Evolutionary conservation across 2,797 vertebrate species (phyloP).

Genomic region (Sebastes minor): DNA sequence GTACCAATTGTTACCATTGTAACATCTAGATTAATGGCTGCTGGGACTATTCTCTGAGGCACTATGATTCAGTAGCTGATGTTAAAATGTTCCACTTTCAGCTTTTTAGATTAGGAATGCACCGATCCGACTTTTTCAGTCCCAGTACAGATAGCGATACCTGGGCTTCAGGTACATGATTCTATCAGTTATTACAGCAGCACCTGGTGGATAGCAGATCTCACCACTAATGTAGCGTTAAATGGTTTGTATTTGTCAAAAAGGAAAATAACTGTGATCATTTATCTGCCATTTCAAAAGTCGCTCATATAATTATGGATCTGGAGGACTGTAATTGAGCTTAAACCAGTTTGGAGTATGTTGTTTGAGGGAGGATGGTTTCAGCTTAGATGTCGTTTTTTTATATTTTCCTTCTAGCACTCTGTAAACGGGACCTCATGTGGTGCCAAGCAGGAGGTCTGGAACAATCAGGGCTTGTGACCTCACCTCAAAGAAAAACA

Average conservation of each 20-base stretch:
- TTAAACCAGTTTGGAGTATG: conserved; percentile 8
- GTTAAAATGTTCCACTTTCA: neutral
- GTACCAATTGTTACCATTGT: neutral
- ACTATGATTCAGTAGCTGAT: neutral
- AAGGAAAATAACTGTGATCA: conserved; percentile 22
- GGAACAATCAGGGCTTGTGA: conserved; percentile 61
- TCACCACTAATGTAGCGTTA: neutral
- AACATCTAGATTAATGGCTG: neutral
- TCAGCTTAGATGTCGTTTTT: neutral
- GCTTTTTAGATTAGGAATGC: too few relatives aligned
- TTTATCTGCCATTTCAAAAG: conserved; percentile 24
- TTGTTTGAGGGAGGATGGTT: neutral
- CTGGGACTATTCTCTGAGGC: neutral
- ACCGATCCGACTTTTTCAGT: too few relatives aligned
- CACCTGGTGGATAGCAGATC: neutral
- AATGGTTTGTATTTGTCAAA: conserved; percentile 19
- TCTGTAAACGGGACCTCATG: conserved; percentile 43
- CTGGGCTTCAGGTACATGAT: neutral
- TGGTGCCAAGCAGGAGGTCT: conserved; percentile 50
- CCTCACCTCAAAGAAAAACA: conserved; percentile 65
- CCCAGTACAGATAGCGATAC: too few relatives aligned
- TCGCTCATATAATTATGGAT: conserved; percentile 8
- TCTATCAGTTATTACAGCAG: neutral
- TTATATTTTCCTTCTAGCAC: neutral
- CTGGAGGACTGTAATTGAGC: conserved; percentile 22